Base-by-base conservation (phyloP, 2,888 invertebrate species). In the Netelia fuscicornis region DNA sequence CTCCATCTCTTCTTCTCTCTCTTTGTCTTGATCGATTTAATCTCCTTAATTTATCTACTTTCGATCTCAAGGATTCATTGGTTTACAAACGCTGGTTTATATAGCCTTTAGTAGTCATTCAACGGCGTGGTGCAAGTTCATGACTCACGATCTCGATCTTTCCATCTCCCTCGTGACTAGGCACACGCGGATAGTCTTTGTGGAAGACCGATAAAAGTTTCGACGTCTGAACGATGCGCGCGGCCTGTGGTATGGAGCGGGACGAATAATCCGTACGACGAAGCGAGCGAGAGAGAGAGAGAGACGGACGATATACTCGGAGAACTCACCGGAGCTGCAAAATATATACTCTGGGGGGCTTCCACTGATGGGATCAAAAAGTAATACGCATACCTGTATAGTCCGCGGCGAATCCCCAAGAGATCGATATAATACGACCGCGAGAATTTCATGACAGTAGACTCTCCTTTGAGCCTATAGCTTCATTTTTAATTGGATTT, bases 231-330 rank as follows among this genome's bases (percentile, higher is more conserved):
- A 74, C 60, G 71, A 62, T 42, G 58, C 20, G 58, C 3, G 17
- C 48, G 13, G 11, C 48, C 54, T 30, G 25, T 23, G 58, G 8
- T 25, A 23, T 44, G 25, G 70, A 67, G 42, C 37, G 58, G 20
- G 65, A 72, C 58, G 23, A 58, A 72, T 72, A 72, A 80, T 72
- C 58, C 71, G 72, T 52, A 71, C 70, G 70, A 64, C 77, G 77
- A 68, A 23, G 65, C 48, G 65, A 25, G n/a, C 23, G 54, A 54
- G 54, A 54, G 54, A 54, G n/a, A 54, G 30, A 30, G 30, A 30
- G 30, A 20, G 17, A n/a, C 58, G 17, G 13, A 13, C 48, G 3
- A 48, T 48, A 58, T 20, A 20, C 58, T 58, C 20, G 20, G 58
- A 58, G 58, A 58, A 58, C 17, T 58, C 20, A 58, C 58, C 30